Evolutionary conservation across 2,113 vertebrate species (phyloP).

Genomic region (Thunnus maccoyii): DNA sequence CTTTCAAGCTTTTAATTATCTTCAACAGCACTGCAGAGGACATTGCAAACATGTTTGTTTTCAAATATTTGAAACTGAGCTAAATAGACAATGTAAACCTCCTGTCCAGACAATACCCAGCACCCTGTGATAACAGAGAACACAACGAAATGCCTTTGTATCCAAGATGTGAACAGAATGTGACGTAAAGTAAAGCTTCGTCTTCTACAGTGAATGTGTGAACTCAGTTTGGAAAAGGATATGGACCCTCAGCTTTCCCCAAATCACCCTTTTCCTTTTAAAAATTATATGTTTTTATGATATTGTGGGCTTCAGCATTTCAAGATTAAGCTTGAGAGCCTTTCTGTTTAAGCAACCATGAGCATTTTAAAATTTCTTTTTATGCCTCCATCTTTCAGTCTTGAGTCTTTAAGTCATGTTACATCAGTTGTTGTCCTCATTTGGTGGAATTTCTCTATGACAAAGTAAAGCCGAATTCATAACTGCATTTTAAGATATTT

Average conservation of each 20-base stretch:
- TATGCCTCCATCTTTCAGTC: not conserved
- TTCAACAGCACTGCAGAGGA: not conserved
- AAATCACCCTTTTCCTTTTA: not conserved
- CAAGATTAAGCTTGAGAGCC: not conserved
- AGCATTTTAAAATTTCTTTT: not conserved
- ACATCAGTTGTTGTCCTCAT: not conserved
- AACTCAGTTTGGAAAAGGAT: not conserved
- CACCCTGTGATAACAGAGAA: slow-evolving; percentile 21
- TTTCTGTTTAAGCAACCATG: not conserved
- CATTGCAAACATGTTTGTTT: slow-evolving; percentile 14
- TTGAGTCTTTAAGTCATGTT: not conserved
- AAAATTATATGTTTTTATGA: not conserved
- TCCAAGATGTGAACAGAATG: not conserved
- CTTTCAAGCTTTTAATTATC: slow-evolving; percentile 32
- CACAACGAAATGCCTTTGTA: slow-evolving; percentile 29
- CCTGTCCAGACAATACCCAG: not conserved
- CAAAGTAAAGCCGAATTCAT: not conserved
- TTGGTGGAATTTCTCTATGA: not conserved
- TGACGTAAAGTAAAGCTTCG: not conserved
- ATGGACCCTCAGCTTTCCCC: not conserved
- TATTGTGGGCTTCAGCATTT: not conserved
- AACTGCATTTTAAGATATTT: not conserved
- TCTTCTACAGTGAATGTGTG: too few relatives aligned
- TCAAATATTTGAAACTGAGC: slow-evolving; percentile 17
- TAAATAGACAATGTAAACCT: slow-evolving; percentile 23